phyloP scores from a whole-genome alignment of 2,113 vertebrate species.

The Martes martes region DNA sequence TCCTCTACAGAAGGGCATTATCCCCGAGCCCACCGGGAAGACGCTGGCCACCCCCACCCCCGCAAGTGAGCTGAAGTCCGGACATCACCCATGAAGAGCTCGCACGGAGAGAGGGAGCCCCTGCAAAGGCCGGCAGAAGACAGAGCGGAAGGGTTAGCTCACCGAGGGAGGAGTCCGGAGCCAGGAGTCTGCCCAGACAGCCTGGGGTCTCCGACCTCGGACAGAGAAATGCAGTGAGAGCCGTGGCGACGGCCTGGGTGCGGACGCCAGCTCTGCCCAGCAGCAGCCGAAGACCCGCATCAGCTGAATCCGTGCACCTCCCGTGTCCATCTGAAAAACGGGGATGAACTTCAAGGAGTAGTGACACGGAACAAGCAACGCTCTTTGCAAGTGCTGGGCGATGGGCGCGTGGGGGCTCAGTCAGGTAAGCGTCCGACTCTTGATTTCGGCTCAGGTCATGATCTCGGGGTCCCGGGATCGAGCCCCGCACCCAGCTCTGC shows the following conservation, averaged over 20 bases:
- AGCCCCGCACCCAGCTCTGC: no score
- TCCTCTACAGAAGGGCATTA: fast-evolving
- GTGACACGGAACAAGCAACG: not conserved
- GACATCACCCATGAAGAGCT: not conserved
- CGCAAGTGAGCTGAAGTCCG: fast-evolving
- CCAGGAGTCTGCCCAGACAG: not conserved
- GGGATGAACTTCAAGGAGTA: not conserved
- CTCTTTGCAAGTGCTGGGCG: not conserved
- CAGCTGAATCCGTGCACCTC: not conserved
- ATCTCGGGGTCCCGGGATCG: no score
- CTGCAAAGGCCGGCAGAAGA: not conserved
- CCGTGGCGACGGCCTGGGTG: not conserved
- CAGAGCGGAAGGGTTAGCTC: not conserved
- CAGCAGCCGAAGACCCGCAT: not conserved
- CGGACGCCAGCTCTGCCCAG: not conserved
- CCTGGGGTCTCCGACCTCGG: not conserved
- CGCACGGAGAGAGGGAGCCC: no score
- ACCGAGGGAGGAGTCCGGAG: not conserved
- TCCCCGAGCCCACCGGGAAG: not conserved
- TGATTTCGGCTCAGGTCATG: not conserved
- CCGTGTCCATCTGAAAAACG: not conserved
- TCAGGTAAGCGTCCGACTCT: not conserved
- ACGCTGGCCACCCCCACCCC: not conserved
- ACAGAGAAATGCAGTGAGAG: not conserved
- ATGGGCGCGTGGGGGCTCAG: not conserved